Evolutionary conservation across 2,113 vertebrate species (phyloP), one percentile per base, ranked within the genome.

Genomic region (Micromys minutus): DNA sequence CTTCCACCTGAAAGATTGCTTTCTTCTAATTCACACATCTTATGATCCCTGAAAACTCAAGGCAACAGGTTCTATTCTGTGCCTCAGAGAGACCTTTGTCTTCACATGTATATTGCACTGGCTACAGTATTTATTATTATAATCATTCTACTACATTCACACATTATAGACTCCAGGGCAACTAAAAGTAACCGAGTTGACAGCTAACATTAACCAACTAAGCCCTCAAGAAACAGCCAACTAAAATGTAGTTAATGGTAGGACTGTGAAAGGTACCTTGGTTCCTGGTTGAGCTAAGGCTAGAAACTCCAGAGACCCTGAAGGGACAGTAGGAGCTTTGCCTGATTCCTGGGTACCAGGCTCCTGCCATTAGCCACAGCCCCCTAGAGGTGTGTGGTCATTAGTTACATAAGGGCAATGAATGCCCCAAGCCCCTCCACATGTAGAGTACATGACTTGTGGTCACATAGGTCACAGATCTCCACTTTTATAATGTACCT

Each of bases 181-280:
- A 94, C n/a, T 61, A 50, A 36, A 93, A 81, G 21, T 83, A 84
- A 93, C 29, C 65, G 45, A 75, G 1, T 61, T 83, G 52, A 72
- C 22, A 91, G 84, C 57, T 89, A 91, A 92, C 34, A 59, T 65
- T 47, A 92, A 77, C 17, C 71, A 57, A 47, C 7, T 65, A 93
- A 90, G 19, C 69, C 29, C 69, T 93, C 67, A 47, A 74, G 57
- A 93, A 93, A 90, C 36, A 91, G 39, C 24, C 77, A 91, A 8
- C 55, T 86, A 29, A 90, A 86, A 76, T 17, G 63, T 85, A 90
- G 72, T 61, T 87, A 87, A 89, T 67, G 75, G 80, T 52, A 11
- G 50, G 11, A 52, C 50, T 11, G 11, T 52, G 50, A 52, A 52
- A 52, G 50, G 50, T 52, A 52, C 7, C 50, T 52, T 52, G 50